Conservation (phyloP, 2,888 invertebrate species). For the Pollenia angustigena region DNA sequence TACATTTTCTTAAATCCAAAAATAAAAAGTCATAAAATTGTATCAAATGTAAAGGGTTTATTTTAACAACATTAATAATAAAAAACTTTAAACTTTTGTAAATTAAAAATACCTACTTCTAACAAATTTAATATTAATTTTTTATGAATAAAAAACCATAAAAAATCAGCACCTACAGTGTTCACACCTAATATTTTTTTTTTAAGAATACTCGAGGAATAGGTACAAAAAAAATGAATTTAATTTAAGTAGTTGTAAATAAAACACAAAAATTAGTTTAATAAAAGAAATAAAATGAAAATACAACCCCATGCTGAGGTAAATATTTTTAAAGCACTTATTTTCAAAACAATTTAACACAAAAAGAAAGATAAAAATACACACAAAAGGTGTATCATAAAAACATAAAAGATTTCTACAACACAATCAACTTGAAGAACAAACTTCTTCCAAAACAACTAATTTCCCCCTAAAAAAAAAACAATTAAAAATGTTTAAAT, state of each 20-base stretch:
- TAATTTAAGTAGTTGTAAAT: slow-evolving; percentile 18
- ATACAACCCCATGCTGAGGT: slow-evolving; percentile 63
- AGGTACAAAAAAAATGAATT: background rate
- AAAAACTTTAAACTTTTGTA: background rate
- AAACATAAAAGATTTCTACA: background rate
- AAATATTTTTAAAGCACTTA: background rate
- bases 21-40: slow-evolving; percentile 2
- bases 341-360: slow-evolving; percentile 15
- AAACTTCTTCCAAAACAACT: background rate
- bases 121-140: background rate
- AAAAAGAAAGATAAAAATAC: background rate
- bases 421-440: background rate
- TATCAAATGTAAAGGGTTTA: background rate
- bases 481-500: background rate
- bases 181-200: slow-evolving; percentile 36
- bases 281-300: slow-evolving; percentile 1
- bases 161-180: slow-evolving; percentile 16
- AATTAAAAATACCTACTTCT: no score
- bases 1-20: background rate
- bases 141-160: slow-evolving; percentile 8
- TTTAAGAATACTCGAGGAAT: background rate
- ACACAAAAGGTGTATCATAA: background rate
- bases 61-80: background rate
- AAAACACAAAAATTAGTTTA: background rate
- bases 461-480: background rate